Base-by-base conservation (phyloP, 2,113 vertebrate genomes). In the western clawed frog (Xenopus tropicalis) region DNA sequence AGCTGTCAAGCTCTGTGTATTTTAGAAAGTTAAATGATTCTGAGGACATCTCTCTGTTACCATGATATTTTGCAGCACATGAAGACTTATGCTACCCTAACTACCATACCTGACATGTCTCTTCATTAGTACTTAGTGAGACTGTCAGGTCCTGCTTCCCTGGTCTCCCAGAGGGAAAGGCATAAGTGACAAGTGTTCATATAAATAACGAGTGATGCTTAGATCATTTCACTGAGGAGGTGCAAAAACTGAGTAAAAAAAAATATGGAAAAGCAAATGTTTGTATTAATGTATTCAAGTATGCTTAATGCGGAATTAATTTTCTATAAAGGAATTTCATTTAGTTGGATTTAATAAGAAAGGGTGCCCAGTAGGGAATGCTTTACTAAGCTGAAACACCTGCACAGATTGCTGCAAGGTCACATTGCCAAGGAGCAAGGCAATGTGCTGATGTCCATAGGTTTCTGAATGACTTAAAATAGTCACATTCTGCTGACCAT, bases 341-440 rank as follows among this genome's bases (percentile, higher is more conserved):
- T n/a, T 54, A 17, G 16, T 20, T 54, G 52, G 9, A 54, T 13
- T 8, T 59, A 24, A 59, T 23, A 59, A 23, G 5, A 59, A 23
- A 24, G 1, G 13, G 11, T 22, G 21, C 20, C 6, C 57, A 59
- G 57, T 3, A 24, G 12, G 20, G 21, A 23, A 59, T 23, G 16
- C 23, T 23, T 17, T 23, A 8, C 57, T 16, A 5, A 10, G 57
- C n/a, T 23, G 21, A 37, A 54, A n/a, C 52, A 54, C 52, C 52
- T 54, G 52, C 17, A 54, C 57, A 59, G 20, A 59, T 59, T 59
- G 11, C 57, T 59, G 20, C 57, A 59, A 24, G 57, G 57, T 54
- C 52, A 54, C 52, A 54, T 54, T 54, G 52, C 19, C 17, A 54
- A n/a, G 19, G 14, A 54, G 19, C 16, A 54, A 17, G n/a, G 16